Conservation (phyloP, 2,797 vertebrate genomes). For the Premnoplex brunnescens region DNA sequence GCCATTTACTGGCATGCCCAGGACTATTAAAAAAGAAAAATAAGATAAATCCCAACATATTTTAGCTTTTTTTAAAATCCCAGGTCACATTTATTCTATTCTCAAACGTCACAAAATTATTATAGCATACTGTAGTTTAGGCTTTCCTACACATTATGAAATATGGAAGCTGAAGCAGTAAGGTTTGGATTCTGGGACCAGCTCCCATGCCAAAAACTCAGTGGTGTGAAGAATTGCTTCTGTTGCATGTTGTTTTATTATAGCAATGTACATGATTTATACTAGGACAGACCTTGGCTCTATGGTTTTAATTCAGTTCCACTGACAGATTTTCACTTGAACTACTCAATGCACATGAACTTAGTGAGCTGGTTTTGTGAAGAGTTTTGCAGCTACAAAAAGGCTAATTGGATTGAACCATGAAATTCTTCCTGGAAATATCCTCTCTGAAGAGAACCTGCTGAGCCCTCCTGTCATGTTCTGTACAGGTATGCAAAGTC, state of each 20-base stretch:
- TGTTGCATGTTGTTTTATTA: constrained; percentile 40
- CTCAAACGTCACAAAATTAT: neutral
- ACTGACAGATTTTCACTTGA: constrained; percentile 29
- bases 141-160: neutral
- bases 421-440: neutral
- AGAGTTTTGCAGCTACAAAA: neutral
- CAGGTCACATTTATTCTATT: neutral
- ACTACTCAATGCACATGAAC: neutral
- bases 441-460: neutral
- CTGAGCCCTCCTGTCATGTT: neutral
- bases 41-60: neutral
- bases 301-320: constrained; percentile 40
- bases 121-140: neutral
- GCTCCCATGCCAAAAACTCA: constrained; percentile 8
- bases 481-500: neutral
- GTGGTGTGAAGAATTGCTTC: constrained; percentile 41
- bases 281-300: neutral
- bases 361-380: neutral
- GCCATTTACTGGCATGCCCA: neutral
- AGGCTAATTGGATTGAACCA: neutral
- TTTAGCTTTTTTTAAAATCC: neutral
- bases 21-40: neutral
- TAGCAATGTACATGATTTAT: constrained; percentile 34
- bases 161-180: neutral
- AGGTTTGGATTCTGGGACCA: neutral